Evolutionary conservation across 2,797 vertebrate species (phyloP).

Genomic region (Microcaecilia unicolor): DNA sequence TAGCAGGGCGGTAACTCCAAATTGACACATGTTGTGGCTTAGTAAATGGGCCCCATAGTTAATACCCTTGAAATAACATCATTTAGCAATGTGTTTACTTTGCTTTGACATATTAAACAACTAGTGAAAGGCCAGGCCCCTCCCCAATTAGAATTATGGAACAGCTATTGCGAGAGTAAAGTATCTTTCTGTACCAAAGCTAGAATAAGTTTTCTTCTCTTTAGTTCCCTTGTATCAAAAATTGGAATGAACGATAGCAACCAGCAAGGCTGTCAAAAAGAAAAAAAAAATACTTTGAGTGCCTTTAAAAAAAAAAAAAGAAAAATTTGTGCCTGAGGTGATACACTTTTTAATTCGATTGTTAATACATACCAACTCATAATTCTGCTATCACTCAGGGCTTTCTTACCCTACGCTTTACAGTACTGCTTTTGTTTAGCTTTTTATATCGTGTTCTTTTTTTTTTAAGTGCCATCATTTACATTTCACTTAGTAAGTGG

Average conservation of each 20-base stretch:
- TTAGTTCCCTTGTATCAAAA: constrained; percentile 38
- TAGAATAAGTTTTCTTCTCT: constrained; percentile 35
- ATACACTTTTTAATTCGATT: constrained; percentile 56
- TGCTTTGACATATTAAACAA: constrained; percentile 37
- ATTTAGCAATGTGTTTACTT: constrained; percentile 31
- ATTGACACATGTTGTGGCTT: too few species aligned
- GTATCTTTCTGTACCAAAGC: constrained; percentile 53
- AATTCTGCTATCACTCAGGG: constrained; percentile 61
- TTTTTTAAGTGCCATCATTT: constrained; percentile 90
- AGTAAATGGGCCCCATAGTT: too few species aligned
- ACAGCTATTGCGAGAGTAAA: constrained; percentile 21
- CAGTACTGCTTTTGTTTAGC: constrained; percentile 49
- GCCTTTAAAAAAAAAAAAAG: constrained; percentile 62
- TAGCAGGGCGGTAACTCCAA: too few species aligned
- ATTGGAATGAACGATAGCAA: constrained; percentile 49
- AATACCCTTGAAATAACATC: constrained; percentile 31
- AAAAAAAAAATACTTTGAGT: constrained; percentile 51
- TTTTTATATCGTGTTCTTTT: constrained; percentile 60
- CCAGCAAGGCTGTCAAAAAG: constrained; percentile 48
- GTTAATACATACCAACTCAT: constrained; percentile 58
- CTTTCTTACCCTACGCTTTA: constrained; percentile 57
- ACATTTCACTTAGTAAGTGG: constrained; percentile 90
- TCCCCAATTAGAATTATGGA: constrained; percentile 30
- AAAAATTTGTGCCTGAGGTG: constrained; percentile 58
- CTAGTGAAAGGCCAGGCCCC: too few species aligned